Conservation (phyloP, 53 echinoderm and acorn worm species). For the Crossaster papposus region DNA sequence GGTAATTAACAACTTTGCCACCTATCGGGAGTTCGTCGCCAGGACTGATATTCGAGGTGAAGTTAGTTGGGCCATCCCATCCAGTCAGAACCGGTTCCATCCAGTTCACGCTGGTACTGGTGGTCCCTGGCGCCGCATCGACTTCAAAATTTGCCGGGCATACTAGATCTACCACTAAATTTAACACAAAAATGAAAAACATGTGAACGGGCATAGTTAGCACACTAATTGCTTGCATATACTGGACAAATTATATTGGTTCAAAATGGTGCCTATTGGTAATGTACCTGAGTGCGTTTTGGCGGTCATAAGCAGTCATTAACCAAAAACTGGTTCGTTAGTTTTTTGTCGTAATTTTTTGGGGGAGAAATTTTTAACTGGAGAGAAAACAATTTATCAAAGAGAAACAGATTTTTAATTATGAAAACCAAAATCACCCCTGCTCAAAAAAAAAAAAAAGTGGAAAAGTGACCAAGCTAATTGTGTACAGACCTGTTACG, state of each 20-base stretch:
- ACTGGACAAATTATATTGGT: no score
- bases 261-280: no score
- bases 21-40: constrained; percentile 14
- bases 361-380: no score
- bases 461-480: background rate
- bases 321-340: no score
- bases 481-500: background rate
- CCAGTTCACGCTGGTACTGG: constrained; percentile 2
- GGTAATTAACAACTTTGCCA: constrained; percentile 11
- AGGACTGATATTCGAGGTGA: background rate
- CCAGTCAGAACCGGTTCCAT: constrained; percentile 4
- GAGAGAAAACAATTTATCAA: no score
- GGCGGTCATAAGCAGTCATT: no score
- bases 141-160: background rate
- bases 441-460: background rate
- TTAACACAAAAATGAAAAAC: no score
- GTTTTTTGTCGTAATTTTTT: no score
- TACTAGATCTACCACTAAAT: background rate
- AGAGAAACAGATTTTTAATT: no score
- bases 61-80: constrained; percentile 9
- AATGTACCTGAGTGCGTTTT: no score
- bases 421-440: background rate
- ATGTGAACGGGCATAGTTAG: no score
- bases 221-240: no score
- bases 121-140: background rate